Base-by-base conservation (phyloP, 92 coral and sea anemone species). In the Palythoa caribaeorum region DNA sequence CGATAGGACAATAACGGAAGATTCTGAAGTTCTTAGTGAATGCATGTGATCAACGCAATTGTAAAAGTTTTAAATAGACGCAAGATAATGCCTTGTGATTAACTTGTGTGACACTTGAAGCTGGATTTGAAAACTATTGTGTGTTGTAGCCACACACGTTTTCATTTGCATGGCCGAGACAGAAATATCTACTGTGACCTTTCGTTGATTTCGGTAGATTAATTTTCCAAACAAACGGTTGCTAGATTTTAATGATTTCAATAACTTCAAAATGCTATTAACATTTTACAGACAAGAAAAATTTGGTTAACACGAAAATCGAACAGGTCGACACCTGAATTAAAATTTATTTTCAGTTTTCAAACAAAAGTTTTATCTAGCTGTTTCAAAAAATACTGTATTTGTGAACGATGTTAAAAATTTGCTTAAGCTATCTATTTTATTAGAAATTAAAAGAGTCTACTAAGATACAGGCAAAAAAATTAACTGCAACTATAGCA, bases 81-180 rank as follows among this genome's bases (percentile, higher is more conserved):
- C 21, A 6, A 17, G 19, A 21, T 28, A 35, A 9, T 38, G 6
- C 12, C 44, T 1, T 68, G 38, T 47, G 39, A 48, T 37, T 11
- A 20, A 4, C 73, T 81, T 66, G 76, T 80, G 85, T 81, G 86
- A 81, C 86, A 81, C 17, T 36, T 12, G 16, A 76, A 47, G 38
- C 47, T n/a, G 71, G 44, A n/a, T 20, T 59, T 14, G 52, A 13
- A 11, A 81, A 63, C 86, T 66, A 81, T 81, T 35, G 60, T 35
- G 60, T 40, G 48, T 68, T 21, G 60, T 44, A 44, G 13, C 44
- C 86, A 81, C 73, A 79, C 96, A 92, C 94, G 93, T 94, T 94
- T 90, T 85, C 86, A 93, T 90, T 92, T 78, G 91, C 93, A 94
- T 94, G 88, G 85, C 66, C 75, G 19, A 81, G 73, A 48, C 6